Evolutionary conservation across 2,888 invertebrate species (phyloP).

Genomic region (Nesidiocoris tenuis): DNA sequence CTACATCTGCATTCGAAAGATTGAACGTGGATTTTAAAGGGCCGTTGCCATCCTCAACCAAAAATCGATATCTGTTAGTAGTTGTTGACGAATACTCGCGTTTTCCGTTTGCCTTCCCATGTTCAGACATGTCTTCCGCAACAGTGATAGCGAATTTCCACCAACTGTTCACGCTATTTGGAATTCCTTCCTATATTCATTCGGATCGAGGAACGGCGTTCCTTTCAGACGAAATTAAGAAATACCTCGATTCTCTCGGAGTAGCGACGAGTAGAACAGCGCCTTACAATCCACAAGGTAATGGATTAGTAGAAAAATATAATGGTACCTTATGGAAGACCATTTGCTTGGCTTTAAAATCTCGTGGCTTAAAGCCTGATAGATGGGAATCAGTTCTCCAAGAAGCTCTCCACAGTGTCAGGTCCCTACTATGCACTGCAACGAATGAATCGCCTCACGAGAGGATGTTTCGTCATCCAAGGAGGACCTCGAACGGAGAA

Average conservation of each 20-base stretch:
- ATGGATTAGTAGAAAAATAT: conserved; percentile 4
- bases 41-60: neutral
- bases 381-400: conserved; percentile 47
- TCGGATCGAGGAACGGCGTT: conserved; percentile 10
- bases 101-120: conserved; percentile 26
- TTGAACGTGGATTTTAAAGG: conserved; percentile 15
- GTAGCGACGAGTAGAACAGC: conserved; percentile 27
- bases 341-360: conserved; percentile 41
- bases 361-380: conserved; percentile 8
- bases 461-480: conserved; percentile 38
- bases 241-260: neutral
- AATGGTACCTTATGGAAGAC: conserved; percentile 18
- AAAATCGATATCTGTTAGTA: conserved; percentile 42
- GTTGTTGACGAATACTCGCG: conserved; percentile 37
- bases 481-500: conserved; percentile 8
- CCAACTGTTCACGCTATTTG: conserved; percentile 11
- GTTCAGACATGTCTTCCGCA: conserved; percentile 26
- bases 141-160: conserved; percentile 27
- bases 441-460: conserved; percentile 48
- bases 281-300: conserved; percentile 32
- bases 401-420: conserved; percentile 46
- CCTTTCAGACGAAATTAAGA: conserved; percentile 16
- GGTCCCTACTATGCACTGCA: conserved; percentile 47
- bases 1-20: conserved; percentile 2
- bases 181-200: conserved; percentile 23